Evolutionary conservation across 2,888 invertebrate species (phyloP).

Genomic region (Apomyelois bistriatella): DNA sequence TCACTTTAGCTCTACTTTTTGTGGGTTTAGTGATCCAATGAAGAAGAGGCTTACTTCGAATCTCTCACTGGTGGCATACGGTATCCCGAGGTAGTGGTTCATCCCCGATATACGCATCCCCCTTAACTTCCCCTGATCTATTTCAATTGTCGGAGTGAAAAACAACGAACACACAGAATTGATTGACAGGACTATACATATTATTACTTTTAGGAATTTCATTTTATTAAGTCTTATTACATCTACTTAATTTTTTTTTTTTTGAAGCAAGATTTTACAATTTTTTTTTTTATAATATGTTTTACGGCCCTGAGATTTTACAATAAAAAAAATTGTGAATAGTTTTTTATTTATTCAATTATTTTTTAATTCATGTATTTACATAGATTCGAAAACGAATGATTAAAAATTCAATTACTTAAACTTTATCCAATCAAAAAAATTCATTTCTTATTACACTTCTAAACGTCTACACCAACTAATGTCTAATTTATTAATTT

Average conservation of each 20-base stretch:
- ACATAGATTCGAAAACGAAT: too few relatives aligned
- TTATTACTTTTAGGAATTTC: not conserved
- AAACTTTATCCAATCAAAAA: too few relatives aligned
- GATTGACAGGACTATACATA: not conserved
- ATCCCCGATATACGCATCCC: not conserved
- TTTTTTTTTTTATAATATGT: not conserved
- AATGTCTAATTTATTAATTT: too few relatives aligned
- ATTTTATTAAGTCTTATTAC: not conserved
- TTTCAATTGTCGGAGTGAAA: not conserved
- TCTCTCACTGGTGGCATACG: conserved; percentile 9
- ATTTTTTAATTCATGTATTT: too few relatives aligned
- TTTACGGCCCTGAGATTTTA: too few relatives aligned
- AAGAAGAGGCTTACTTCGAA: conserved; percentile 1
- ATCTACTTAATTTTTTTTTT: not conserved
- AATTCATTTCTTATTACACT: too few relatives aligned
- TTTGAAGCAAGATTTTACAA: not conserved
- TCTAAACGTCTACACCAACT: too few relatives aligned
- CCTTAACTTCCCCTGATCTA: not conserved
- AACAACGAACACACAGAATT: not conserved
- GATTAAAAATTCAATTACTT: too few relatives aligned
- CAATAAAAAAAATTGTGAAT: too few relatives aligned
- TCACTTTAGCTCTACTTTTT: too few relatives aligned
- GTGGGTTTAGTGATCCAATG: too few relatives aligned
- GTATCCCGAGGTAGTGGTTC: conserved; percentile 10
- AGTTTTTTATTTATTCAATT: too few relatives aligned